Base-by-base conservation (phyloP, 1,140 invertebrate species). In the Drosophila tropicalis region DNA sequence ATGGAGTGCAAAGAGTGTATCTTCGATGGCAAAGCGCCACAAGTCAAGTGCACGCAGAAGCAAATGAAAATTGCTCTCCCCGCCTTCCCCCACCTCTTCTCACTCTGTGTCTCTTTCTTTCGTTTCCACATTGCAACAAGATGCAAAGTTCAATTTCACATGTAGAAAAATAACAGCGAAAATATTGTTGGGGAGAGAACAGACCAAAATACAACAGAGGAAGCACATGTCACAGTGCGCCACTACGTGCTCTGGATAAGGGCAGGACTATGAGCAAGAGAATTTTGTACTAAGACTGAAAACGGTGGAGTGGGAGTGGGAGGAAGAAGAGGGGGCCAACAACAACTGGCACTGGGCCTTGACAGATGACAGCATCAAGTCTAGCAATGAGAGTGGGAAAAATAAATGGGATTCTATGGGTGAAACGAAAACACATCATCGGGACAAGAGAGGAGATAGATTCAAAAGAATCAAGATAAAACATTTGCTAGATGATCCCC, bases 121-220 rank as follows among this genome's bases (percentile, higher is more conserved):
- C 41, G 79, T 40, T 83, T 84, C 61, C 70, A 87, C 79, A 69
- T 81, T 73, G 82, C 84, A 69, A 62, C 79, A 87, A 86, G 83
- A 86, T 87, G 83, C 83, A 86, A 86, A 86, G 83, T 86, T 86
- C 83, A 86, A 87, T 86, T 86, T 83, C 83, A 86, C 83, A 86
- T 86, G 83, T 87, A 72, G 83, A 86, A 87, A 51, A 83, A 87
- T 87, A 83, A 71, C 76, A 87, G 76, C 63, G 73, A 63, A 74
- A 57, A 79, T 75, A 74, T 77, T 70, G 62, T 29, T 75, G 55
- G 75, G 75, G 64, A 56, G 71, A 29, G 29, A 29, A 32, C 39
- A 39, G 55, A 79, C 72, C 40, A 63, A 87, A 87, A 86, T 86
- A 82, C 68, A 87, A 79, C 76, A 87, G 83, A 86, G 83, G 83